Conservation (phyloP, 2,113 vertebrate genomes). For the Megaceryle torquata region DNA sequence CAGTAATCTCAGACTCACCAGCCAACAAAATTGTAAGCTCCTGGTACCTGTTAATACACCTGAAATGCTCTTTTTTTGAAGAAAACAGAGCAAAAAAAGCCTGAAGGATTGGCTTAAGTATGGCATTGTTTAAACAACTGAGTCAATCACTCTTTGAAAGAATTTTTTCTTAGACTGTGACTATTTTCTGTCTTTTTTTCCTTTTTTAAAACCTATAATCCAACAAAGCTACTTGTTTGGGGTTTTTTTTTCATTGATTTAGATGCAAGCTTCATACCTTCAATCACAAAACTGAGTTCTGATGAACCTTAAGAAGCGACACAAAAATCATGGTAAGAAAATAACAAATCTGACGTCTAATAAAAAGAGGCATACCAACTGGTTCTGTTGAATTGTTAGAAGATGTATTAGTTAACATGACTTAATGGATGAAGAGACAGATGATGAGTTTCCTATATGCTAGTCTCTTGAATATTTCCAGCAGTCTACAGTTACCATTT, state of each 20-base stretch:
- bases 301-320: background rate
- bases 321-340: background rate
- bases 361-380: background rate
- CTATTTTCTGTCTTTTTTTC: background rate
- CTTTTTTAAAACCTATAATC: background rate
- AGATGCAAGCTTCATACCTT: background rate
- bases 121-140: background rate
- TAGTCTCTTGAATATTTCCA: background rate
- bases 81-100: background rate
- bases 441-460: background rate
- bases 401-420: background rate
- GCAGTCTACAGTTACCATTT: background rate
- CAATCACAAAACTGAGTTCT: background rate
- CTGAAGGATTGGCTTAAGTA: background rate
- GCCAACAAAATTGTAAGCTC: background rate
- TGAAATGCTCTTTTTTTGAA: background rate
- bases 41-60: background rate
- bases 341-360: background rate
- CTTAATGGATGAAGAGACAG: background rate
- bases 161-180: background rate
- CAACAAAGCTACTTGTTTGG: background rate
- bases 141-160: background rate
- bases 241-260: background rate
- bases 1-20: background rate
- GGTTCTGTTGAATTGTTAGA: background rate